Conservation (phyloP, 2,113 vertebrate genomes). For the Anolis sagrei region DNA sequence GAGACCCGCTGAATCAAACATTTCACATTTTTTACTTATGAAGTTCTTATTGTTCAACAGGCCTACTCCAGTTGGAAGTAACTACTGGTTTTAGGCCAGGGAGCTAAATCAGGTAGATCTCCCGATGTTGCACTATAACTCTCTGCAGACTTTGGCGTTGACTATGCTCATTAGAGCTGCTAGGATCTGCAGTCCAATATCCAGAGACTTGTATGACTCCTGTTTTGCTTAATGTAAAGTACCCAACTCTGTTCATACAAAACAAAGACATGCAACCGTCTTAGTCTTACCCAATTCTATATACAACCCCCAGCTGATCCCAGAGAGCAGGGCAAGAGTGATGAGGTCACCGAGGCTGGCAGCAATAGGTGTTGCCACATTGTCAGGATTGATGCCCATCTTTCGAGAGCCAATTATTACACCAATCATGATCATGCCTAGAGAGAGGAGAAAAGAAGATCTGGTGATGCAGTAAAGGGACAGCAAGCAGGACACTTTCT, state of each 20-base stretch:
- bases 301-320: slow-evolving; percentile 95
- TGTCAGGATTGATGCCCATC: slow-evolving; percentile 97
- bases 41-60: no score
- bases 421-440: slow-evolving; percentile 97
- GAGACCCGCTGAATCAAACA: no score
- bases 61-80: no score
- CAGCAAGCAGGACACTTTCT: neutral
- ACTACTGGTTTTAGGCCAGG: no score
- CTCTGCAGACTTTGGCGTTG: no score
- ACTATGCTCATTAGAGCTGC: no score
- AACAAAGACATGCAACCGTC: slow-evolving; percentile 10
- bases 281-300: slow-evolving; percentile 86
- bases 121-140: no score
- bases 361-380: slow-evolving; percentile 96
- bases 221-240: no score
- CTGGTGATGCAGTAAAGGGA: neutral
- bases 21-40: no score
- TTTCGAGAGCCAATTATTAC: slow-evolving; percentile 95
- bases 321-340: slow-evolving; percentile 93
- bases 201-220: no score
- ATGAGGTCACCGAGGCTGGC: slow-evolving; percentile 97
- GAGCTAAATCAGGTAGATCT: no score
- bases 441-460: slow-evolving; percentile 6
- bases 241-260: neutral
- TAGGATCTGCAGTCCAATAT: no score